These are phyloP conservation scores for Hemichromis elongatus DNA, from an alignment of 2,113 vertebrate genomes.

Conservation along the genomic window DNA sequence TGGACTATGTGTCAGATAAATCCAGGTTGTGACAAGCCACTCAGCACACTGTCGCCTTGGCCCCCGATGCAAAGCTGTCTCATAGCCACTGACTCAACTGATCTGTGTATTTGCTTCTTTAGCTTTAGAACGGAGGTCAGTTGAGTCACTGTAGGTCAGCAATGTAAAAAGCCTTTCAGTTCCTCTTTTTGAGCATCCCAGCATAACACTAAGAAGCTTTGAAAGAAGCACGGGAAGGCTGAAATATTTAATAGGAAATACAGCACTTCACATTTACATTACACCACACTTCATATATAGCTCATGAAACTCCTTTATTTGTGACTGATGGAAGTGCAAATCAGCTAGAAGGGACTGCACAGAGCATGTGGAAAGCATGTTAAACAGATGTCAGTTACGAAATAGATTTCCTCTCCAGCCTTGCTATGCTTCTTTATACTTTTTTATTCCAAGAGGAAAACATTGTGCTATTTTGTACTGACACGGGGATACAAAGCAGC, in stretches of 20 bases:
- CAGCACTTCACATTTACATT: not conserved
- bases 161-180: not conserved
- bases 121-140: not conserved
- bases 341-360: not conserved
- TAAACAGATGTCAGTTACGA: not conserved
- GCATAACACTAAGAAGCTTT: not conserved
- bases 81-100: not conserved
- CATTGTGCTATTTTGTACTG: not conserved
- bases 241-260: not conserved
- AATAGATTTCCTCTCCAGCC: not conserved
- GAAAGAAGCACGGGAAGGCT: not conserved
- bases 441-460: not conserved
- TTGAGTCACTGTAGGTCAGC: not conserved
- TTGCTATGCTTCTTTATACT: not conserved
- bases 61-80: not conserved
- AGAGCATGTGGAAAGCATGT: not conserved
- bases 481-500: not conserved
- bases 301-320: conserved; percentile 17
- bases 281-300: not conserved
- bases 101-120: not conserved
- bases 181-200: not conserved
- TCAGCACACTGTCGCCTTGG: not conserved
- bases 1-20: conserved; percentile 37
- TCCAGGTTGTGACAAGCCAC: conserved; percentile 20
- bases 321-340: not conserved